phyloP scores from a whole-genome alignment of 2,113 vertebrate species.

The Tragelaphus imberbis region DNA sequence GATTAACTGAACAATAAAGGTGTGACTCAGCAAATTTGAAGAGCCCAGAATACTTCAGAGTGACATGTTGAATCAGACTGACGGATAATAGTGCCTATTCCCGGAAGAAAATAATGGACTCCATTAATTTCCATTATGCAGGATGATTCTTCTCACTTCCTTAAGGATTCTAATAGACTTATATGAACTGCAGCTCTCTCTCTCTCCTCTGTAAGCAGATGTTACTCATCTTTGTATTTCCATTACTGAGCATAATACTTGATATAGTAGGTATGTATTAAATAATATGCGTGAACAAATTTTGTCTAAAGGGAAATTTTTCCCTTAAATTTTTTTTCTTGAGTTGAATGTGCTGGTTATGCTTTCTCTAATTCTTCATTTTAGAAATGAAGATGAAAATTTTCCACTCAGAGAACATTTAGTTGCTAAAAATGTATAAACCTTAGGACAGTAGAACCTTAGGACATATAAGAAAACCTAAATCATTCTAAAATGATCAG shows the following conservation, averaged over 20 bases:
- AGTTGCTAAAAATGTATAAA: not conserved
- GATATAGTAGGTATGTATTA: not conserved
- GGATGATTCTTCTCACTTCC: not conserved
- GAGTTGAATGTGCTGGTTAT: not conserved
- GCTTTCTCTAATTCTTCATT: not conserved
- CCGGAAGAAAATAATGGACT: not conserved
- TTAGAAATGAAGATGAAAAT: not conserved
- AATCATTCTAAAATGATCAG: not conserved
- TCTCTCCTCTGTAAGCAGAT: not conserved
- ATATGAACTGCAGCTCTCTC: not conserved
- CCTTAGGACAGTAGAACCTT: not conserved
- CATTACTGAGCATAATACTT: not conserved
- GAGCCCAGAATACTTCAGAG: not conserved
- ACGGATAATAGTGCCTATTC: not conserved
- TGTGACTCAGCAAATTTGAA: conserved; percentile 32
- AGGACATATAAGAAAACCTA: not conserved
- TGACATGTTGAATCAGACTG: not conserved
- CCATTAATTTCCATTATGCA: not conserved
- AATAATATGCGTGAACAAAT: not conserved
- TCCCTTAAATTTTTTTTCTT: not conserved
- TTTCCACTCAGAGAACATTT: not conserved
- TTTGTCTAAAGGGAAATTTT: not conserved
- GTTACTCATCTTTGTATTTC: not conserved
- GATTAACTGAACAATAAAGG: conserved; percentile 17
- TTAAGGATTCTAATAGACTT: not conserved